Evolutionary conservation across 2,797 vertebrate genomes (phyloP), one percentile per base, ranked within the genome.

Genomic region (Sebastes hubbsi): DNA sequence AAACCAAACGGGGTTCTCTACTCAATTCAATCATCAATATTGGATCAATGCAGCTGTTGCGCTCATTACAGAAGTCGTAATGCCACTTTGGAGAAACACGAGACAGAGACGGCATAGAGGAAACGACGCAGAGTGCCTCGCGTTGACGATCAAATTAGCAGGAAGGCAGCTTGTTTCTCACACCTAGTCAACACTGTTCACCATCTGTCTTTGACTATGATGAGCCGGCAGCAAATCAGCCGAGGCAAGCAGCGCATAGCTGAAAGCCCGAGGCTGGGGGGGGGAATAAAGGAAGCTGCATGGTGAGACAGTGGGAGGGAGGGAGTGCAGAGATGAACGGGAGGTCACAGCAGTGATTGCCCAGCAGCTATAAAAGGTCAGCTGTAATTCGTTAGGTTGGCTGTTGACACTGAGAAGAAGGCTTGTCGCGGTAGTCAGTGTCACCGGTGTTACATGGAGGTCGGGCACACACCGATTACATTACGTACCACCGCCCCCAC

Each of bases 351-450:
- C 58, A 63, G 82, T 3, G 8, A 81, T 77, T 34, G 76, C 59
- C 74, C 79, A 76, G 88, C 89, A 27, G 82, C 86, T 77, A 71
- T 72, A 61, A 84, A 85, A 87, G 87, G 87, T 92, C 78, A 81
- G 70, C 20, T 89, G 80, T 88, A 81, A 91, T 90, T 89, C 61
- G 66, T 88, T 71, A 75, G 29, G 55, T 81, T 77, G 76, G 66
- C 58, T 69, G 76, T 76, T 82, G 65, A 42, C 79, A 69, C 74
- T 80, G 77, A 76, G 58, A 29, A 29, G 14, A 38, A 0, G 36
- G 36, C 36, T 38, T 38, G 36, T 38, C 36, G 36, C 13, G 13
- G 36, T 38, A 38, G 36, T 38, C 36, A 38, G 36, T 38, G 13
- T 38, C 36, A 38, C 36, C 36, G 36, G 36, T 38, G 36, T 38